Conservation (phyloP, 1,140 invertebrate species). For the Nephotettix cincticeps region DNA sequence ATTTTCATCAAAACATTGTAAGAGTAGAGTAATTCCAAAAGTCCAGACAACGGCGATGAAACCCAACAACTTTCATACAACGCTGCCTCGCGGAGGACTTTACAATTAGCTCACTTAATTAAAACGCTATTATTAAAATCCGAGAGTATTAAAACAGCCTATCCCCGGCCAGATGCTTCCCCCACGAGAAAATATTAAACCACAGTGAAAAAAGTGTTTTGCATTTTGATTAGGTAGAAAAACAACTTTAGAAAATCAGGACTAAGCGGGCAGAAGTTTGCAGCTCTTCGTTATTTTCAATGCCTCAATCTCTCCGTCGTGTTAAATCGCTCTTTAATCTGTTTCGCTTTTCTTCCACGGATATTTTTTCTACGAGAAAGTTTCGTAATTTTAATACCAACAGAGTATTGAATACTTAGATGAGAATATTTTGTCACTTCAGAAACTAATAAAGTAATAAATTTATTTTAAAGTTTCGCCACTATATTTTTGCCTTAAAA, state of each 20-base stretch:
- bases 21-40: too few species aligned
- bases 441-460: too few species aligned
- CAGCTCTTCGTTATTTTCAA: slow-evolving; percentile 16
- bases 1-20: too few species aligned
- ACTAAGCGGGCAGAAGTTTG: slow-evolving; percentile 7
- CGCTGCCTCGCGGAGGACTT: background rate
- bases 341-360: slow-evolving; percentile 12
- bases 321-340: slow-evolving; percentile 23
- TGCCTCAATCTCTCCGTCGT: slow-evolving; percentile 8
- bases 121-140: slow-evolving; percentile 29
- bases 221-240: slow-evolving; percentile 29
- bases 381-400: slow-evolving; percentile 9
- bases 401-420: slow-evolving; percentile 8
- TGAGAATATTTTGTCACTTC: too few species aligned
- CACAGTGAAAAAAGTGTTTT: slow-evolving; percentile 27
- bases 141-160: slow-evolving; percentile 20
- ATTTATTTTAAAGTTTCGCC: too few species aligned
- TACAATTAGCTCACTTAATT: slow-evolving; percentile 28
- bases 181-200: slow-evolving; percentile 23
- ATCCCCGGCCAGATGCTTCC: background rate
- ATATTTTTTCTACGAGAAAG: background rate
- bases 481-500: too few species aligned
- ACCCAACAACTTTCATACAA: too few species aligned
- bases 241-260: slow-evolving; percentile 21
- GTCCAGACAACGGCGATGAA: too few species aligned